A percentile compares a stretch with the other conserved stretches of the same genome.
Evolutionary conservation across 2,113 vertebrate species (phyloP).

Genomic region (Mola mola): DNA sequence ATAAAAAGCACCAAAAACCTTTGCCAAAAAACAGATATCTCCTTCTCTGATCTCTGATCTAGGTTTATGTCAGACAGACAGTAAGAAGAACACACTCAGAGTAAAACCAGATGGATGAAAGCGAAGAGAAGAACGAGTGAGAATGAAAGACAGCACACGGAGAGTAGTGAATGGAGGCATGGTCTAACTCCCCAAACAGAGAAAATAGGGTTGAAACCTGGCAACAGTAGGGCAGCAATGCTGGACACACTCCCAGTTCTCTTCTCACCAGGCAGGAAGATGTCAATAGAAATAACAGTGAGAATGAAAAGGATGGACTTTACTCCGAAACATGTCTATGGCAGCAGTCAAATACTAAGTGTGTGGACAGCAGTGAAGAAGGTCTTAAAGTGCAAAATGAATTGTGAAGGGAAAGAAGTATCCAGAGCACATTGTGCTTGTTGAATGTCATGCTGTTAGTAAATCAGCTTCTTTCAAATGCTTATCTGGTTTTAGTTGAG

Average conservation of each 20-base stretch:
- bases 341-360: too few species aligned
- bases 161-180: not conserved
- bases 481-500: too few species aligned
- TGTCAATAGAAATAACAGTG: not conserved
- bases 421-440: too few species aligned
- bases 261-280: not conserved
- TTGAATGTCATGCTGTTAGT: too few species aligned
- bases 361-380: too few species aligned
- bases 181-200: slow-evolving; percentile 31
- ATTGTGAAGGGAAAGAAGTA: too few species aligned
- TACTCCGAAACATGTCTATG: not conserved
- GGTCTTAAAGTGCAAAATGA: too few species aligned
- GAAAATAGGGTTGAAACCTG: slow-evolving; percentile 16
- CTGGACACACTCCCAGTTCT: slow-evolving; percentile 8
- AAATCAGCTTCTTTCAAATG: too few species aligned
- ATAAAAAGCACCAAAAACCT: too few species aligned
- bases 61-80: not conserved
- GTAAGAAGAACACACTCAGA: slow-evolving; percentile 12
- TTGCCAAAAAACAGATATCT: not conserved
- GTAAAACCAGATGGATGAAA: slow-evolving; percentile 51
- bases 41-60: too few species aligned
- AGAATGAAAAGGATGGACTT: not conserved
- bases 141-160: slow-evolving; percentile 20
- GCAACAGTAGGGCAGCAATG: slow-evolving; percentile 17
- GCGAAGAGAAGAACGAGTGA: slow-evolving; percentile 20